Evolutionary conservation across 2,888 invertebrate genomes (phyloP).

Genomic region (Dysmachus trigonus): DNA sequence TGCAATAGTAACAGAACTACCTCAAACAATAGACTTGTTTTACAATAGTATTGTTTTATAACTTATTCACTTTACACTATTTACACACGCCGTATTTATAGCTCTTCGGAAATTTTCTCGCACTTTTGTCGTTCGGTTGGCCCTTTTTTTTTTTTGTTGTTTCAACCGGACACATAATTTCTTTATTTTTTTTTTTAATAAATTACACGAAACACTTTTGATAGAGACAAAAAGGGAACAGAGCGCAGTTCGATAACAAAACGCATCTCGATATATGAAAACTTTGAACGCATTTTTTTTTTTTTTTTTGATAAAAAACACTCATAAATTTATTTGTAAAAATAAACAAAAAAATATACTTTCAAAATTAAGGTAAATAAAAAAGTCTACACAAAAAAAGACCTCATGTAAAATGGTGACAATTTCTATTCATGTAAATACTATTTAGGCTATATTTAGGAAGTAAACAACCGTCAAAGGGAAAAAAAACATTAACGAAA

Average conservation of each 20-base stretch:
- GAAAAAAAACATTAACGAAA: slow-evolving; percentile 24
- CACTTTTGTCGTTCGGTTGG: not conserved
- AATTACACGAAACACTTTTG: slow-evolving; percentile 1
- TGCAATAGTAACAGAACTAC: slow-evolving; percentile 65
- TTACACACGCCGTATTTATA: slow-evolving; percentile 2
- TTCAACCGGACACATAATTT: not conserved
- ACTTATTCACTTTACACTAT: slow-evolving; percentile 25
- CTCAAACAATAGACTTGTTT: slow-evolving; percentile 56
- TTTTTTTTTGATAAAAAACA: not conserved
- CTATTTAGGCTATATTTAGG: slow-evolving; percentile 19
- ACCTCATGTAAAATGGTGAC: slow-evolving; percentile 47
- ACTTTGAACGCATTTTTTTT: not conserved
- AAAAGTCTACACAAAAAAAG: slow-evolving; percentile 29
- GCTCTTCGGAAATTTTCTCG: not conserved
- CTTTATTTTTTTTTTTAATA: not conserved
- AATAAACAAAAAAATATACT: not conserved
- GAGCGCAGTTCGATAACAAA: slow-evolving; percentile 2
- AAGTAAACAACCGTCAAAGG: slow-evolving; percentile 17
- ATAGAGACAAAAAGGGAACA: not conserved
- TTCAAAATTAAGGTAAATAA: slow-evolving; percentile 28
- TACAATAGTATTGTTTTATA: slow-evolving; percentile 38
- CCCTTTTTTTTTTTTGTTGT: not conserved
- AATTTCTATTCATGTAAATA: slow-evolving; percentile 43
- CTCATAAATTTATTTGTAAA: not conserved
- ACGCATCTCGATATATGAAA: not conserved